Percentiles rank a stretch among this genome's conserved stretches.
phyloP scores from a whole-genome alignment of 2,113 vertebrate genomes.

The Phylloscopus trochiloides region DNA sequence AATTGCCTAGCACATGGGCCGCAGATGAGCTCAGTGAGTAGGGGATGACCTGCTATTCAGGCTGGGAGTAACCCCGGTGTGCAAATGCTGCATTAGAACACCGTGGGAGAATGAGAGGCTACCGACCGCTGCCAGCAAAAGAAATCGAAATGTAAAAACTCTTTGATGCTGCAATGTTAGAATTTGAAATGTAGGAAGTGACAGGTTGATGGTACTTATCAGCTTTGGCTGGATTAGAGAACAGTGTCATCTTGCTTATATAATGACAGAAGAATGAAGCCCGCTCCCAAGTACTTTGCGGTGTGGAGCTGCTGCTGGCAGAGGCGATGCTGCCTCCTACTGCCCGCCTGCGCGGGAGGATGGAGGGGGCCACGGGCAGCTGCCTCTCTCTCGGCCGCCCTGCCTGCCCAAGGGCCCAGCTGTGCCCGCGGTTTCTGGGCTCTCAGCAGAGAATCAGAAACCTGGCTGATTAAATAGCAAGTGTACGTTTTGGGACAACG shows the following conservation, averaged over 20 bases:
- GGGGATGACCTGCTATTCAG: slow-evolving; percentile 88
- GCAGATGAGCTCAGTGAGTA: slow-evolving; percentile 88
- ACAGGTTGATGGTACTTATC: slow-evolving; percentile 89
- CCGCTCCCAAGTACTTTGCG: slow-evolving; percentile 72
- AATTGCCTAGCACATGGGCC: slow-evolving; percentile 88
- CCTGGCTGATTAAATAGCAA: not conserved
- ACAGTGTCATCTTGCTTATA: slow-evolving; percentile 84
- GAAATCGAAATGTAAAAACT: slow-evolving; percentile 89
- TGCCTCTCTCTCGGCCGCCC: not conserved
- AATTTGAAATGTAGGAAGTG: slow-evolving; percentile 89
- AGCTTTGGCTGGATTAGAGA: slow-evolving; percentile 88
- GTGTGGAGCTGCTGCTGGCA: slow-evolving; percentile 42
- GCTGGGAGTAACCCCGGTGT: slow-evolving; percentile 86
- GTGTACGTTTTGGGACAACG: not conserved
- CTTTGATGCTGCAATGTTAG: slow-evolving; percentile 86
- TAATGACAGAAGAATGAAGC: slow-evolving; percentile 85
- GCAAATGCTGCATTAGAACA: slow-evolving; percentile 87
- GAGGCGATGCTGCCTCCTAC: slow-evolving; percentile 77
- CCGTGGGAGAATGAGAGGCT: slow-evolving; percentile 85
- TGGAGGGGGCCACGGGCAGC: not conserved
- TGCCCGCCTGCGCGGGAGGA: slow-evolving; percentile 17
- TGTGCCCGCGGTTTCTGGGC: fast-evolving
- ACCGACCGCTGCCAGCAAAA: slow-evolving; percentile 83
- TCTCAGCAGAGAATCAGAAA: not conserved
- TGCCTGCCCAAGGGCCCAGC: not conserved